Evolutionary conservation across 2,888 invertebrate species (phyloP).

Genomic region (Lampropteryx suffumata): DNA sequence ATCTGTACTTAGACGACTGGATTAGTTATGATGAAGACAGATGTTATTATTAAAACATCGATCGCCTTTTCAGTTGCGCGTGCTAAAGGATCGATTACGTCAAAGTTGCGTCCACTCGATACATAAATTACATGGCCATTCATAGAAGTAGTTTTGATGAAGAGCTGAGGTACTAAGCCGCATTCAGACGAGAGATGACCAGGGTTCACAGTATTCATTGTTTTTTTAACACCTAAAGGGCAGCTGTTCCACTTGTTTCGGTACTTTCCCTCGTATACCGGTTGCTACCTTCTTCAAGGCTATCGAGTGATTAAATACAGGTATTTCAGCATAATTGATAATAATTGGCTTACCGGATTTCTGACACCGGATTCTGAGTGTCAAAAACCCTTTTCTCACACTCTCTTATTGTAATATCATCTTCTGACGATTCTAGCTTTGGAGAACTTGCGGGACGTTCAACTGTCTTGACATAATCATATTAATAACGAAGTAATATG

Average conservation of each 20-base stretch:
- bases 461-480: no score
- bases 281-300: slow-evolving; percentile 13
- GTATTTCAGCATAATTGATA: neutral
- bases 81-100: slow-evolving; percentile 27
- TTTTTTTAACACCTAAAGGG: slow-evolving; percentile 1
- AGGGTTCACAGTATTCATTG: neutral
- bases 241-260: neutral
- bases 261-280: slow-evolving; percentile 2
- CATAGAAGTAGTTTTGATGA: slow-evolving; percentile 20
- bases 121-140: slow-evolving; percentile 19
- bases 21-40: neutral
- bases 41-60: slow-evolving; percentile 12
- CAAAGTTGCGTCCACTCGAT: slow-evolving; percentile 21
- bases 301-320: neutral
- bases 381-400: no score
- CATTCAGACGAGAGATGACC: neutral
- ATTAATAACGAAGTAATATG: no score
- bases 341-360: no score
- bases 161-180: neutral
- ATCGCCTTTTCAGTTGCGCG: slow-evolving; percentile 7
- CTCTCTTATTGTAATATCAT: no score
- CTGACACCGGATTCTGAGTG: no score
- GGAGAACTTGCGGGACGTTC: no score
- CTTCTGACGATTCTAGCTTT: no score
- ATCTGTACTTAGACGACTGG: no score